A percentile compares a stretch with the other conserved stretches of the same genome.
Conservation (phyloP, 1,140 invertebrate species). For the Eufriesea mexicana region DNA sequence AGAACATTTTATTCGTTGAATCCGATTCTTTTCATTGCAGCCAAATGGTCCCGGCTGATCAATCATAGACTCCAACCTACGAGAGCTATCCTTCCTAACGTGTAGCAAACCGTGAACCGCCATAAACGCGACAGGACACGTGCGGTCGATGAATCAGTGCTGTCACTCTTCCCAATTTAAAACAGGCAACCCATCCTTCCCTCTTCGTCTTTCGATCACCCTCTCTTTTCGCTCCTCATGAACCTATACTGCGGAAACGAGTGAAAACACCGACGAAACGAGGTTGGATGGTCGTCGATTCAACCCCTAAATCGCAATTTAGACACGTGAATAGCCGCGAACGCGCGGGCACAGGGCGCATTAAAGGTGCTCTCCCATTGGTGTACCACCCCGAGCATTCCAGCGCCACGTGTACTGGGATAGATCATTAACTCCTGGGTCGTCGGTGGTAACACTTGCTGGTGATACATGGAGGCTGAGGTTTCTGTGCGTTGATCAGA, state of each 20-base stretch:
- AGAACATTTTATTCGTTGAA: constrained; percentile 8
- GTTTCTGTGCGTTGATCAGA: not conserved
- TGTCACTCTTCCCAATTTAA: constrained; percentile 24
- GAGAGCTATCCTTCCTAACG: constrained; percentile 10
- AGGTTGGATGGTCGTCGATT: constrained; percentile 15
- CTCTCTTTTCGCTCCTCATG: no score
- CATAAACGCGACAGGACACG: not conserved
- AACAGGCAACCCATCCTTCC: not conserved
- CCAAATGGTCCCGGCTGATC: constrained; percentile 29
- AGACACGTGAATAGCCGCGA: constrained; percentile 33
- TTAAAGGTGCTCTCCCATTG: constrained; percentile 42
- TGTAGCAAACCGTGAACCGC: not conserved
- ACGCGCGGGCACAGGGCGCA: constrained; percentile 8
- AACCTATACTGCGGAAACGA: not conserved
- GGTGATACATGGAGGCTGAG: constrained; percentile 4
- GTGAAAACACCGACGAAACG: constrained; percentile 29
- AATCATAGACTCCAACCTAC: constrained; percentile 19
- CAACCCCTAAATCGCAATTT: constrained; percentile 53
- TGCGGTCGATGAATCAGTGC: constrained; percentile 18
- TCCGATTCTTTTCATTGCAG: constrained; percentile 10
- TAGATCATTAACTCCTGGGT: constrained; percentile 57
- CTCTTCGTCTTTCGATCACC: not conserved
- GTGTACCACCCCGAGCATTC: constrained; percentile 6
- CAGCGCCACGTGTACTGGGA: not conserved
- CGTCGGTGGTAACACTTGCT: constrained; percentile 34